These are phyloP conservation scores for Drosophila pseudotakahashii DNA, from an alignment of 2,888 invertebrate species.

Conservation along the genomic window DNA sequence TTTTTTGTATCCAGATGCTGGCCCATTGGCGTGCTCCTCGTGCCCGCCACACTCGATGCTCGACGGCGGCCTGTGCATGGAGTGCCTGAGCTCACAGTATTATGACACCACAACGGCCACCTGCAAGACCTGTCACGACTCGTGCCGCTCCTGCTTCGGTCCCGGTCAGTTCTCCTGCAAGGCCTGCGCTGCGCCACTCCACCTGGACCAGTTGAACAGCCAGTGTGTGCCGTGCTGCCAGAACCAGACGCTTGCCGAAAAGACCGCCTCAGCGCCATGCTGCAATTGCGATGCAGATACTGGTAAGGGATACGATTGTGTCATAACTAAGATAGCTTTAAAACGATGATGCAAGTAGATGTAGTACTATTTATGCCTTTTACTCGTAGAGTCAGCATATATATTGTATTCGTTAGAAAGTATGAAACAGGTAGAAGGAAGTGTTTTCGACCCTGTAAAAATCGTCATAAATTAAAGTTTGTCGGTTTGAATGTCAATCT, in stretches of 20 bases:
- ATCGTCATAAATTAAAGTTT: too few relatives aligned
- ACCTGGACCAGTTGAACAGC: conserved; percentile 89
- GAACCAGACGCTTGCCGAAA: conserved; percentile 85
- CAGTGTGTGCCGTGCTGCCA: conserved; percentile 91
- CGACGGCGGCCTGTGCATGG: conserved; percentile 90
- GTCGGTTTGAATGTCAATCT: too few relatives aligned
- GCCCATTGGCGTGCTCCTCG: conserved; percentile 90
- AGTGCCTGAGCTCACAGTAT: conserved; percentile 90
- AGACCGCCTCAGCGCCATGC: conserved; percentile 84
- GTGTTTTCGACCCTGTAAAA: too few relatives aligned
- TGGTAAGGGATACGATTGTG: conserved; percentile 24
- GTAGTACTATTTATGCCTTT: too few relatives aligned
- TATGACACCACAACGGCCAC: conserved; percentile 89
- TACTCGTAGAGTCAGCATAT: too few relatives aligned
- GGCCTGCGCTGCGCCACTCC: conserved; percentile 88
- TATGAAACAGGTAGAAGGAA: too few relatives aligned
- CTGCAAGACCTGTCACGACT: conserved; percentile 88
- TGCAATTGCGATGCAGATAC: conserved; percentile 63
- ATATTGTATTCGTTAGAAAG: too few relatives aligned
- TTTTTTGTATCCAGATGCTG: conserved; percentile 85
- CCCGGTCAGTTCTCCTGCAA: conserved; percentile 89
- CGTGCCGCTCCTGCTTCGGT: conserved; percentile 89
- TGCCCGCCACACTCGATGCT: conserved; percentile 90
- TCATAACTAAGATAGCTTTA: too few relatives aligned
- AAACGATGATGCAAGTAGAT: too few relatives aligned